Evolutionary conservation across 2,888 invertebrate genomes (phyloP).

Genomic region (Sympetrum striolatum): DNA sequence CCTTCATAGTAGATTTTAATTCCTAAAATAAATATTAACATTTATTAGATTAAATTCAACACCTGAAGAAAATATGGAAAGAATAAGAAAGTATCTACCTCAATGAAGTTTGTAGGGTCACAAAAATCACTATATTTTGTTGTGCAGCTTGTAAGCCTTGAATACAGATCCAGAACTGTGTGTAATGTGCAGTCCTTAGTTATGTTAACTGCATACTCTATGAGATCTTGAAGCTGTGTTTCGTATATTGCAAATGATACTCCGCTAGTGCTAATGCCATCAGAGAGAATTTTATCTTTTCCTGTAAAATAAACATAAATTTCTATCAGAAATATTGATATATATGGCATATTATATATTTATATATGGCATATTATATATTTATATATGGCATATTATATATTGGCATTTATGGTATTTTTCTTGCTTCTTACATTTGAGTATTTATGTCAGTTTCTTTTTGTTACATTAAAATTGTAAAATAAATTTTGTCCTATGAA

Average conservation of each 20-base stretch:
- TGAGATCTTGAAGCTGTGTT: background rate
- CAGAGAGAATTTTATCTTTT: background rate
- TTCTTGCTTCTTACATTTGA: too few species aligned
- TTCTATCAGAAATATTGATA: background rate
- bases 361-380: background rate
- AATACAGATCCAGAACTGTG: background rate
- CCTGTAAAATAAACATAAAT: background rate
- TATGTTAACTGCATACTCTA: background rate
- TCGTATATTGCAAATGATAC: background rate
- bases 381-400: too few species aligned
- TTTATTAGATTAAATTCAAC: background rate
- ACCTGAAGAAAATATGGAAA: background rate
- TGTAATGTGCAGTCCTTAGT: conserved; percentile 12
- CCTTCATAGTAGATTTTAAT: background rate
- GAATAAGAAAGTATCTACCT: background rate
- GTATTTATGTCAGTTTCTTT: too few species aligned
- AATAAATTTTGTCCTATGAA: too few species aligned
- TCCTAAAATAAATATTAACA: background rate
- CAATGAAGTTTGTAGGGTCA: background rate
- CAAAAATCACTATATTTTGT: background rate
- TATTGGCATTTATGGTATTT: too few species aligned
- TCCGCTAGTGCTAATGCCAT: background rate
- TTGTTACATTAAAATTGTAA: too few species aligned
- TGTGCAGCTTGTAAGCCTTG: background rate
- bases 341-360: background rate